Percentiles rank a stretch among this genome's conserved stretches.
Evolutionary conservation across 2,888 invertebrate genomes (phyloP).

Genomic region (Caenorhabditis zanzibari): DNA sequence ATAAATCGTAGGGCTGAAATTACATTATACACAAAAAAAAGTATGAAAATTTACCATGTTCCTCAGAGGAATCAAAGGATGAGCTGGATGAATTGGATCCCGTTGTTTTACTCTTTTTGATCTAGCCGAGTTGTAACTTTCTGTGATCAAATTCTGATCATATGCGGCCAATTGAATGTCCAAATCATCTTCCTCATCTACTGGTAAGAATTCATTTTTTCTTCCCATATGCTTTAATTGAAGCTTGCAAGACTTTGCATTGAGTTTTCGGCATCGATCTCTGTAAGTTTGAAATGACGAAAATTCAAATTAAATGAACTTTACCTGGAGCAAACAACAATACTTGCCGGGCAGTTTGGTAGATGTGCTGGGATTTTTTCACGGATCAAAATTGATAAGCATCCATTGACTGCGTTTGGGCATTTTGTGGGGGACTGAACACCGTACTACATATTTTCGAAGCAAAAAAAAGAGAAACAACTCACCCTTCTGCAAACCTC

Average conservation of each 20-base stretch:
- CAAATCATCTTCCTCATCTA: conserved; percentile 36
- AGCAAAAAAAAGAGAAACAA: not conserved
- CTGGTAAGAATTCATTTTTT: conserved; percentile 22
- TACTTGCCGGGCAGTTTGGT: conserved; percentile 60
- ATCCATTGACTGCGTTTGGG: conserved; percentile 60
- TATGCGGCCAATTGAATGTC: conserved; percentile 41
- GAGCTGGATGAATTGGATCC: conserved; percentile 65
- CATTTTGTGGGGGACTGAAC: conserved; percentile 58
- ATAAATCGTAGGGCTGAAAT: conserved; percentile 32
- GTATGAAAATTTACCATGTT: conserved; percentile 23
- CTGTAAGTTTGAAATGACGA: too few relatives aligned
- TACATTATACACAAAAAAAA: not conserved
- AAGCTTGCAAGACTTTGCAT: conserved; percentile 47
- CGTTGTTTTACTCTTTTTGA: conserved; percentile 60
- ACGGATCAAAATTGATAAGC: conserved; percentile 52
- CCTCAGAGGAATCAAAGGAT: conserved; percentile 70
- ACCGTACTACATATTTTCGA: not conserved
- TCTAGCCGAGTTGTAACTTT: conserved; percentile 64
- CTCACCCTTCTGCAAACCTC: conserved; percentile 60
- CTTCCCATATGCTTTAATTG: conserved; percentile 62
- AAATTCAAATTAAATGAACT: too few relatives aligned
- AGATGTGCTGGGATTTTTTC: conserved; percentile 54
- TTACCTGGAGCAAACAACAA: conserved; percentile 71
- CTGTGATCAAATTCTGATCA: conserved; percentile 61
- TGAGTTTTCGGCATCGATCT: conserved; percentile 65